These are phyloP conservation scores for Drosophila mercatorum DNA, from an alignment of 2,888 invertebrate genomes.

Conservation along the genomic window DNA sequence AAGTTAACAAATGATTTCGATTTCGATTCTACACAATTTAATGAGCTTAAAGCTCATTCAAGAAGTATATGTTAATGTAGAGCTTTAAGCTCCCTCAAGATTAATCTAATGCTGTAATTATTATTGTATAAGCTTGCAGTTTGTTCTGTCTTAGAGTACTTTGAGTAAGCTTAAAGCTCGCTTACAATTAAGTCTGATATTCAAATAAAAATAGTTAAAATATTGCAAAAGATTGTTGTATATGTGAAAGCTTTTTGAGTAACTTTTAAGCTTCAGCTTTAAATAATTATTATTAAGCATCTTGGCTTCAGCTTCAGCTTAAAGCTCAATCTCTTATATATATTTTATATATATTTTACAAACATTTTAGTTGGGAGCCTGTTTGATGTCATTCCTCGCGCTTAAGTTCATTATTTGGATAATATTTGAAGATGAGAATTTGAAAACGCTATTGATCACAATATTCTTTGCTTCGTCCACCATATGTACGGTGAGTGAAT, in stretches of 20 bases:
- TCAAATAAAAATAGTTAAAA: too few relatives aligned
- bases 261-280: too few relatives aligned
- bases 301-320: too few relatives aligned
- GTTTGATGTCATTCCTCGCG: background rate
- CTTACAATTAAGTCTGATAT: background rate
- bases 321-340: too few relatives aligned
- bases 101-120: background rate
- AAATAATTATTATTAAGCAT: too few relatives aligned
- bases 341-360: too few relatives aligned
- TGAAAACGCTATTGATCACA: background rate
- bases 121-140: too few relatives aligned
- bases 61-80: background rate
- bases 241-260: too few relatives aligned
- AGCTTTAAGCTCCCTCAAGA: background rate
- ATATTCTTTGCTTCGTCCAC: background rate
- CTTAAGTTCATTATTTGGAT: background rate
- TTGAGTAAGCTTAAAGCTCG: background rate
- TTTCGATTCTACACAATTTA: background rate
- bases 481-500: background rate
- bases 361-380: background rate
- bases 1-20: background rate
- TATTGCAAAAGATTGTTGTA: too few relatives aligned
- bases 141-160: too few relatives aligned
- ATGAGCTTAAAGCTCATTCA: background rate
- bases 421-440: background rate